Conservation (phyloP, 2,797 vertebrate species). For the Propithecus perrieri region DNA sequence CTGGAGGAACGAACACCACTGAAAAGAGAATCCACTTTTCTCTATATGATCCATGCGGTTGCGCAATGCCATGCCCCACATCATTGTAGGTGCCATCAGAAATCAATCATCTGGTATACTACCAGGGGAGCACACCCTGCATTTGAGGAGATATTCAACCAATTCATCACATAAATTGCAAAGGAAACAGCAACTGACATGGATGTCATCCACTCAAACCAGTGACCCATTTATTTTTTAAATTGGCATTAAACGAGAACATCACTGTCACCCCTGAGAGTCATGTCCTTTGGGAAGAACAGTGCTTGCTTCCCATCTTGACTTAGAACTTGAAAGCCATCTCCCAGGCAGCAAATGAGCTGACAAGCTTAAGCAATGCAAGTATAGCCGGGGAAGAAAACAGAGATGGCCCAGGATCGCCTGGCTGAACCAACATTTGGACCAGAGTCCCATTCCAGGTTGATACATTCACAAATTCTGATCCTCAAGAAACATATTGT, state of each 20-base stretch:
- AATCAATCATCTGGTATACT: background rate
- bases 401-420: background rate
- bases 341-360: background rate
- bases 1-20: background rate
- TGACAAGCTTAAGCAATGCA: background rate
- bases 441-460: background rate
- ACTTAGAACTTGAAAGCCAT: background rate
- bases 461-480: background rate
- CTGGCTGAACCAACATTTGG: background rate
- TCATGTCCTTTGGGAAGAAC: background rate
- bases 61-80: background rate
- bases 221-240: background rate
- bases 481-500: background rate
- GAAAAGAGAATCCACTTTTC: background rate
- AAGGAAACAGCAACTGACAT: background rate
- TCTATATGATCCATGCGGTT: background rate
- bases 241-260: background rate
- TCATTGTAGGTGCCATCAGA: background rate
- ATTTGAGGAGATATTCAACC: background rate
- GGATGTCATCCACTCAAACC: background rate
- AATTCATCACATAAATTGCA: background rate
- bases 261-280: background rate
- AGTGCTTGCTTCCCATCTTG: background rate
- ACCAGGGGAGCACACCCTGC: fast-evolving
- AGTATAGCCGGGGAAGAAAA: background rate